A percentile compares a stretch with the other conserved stretches of the same genome.
These are phyloP conservation scores for Mythimna vitellina DNA, from an alignment of 2,888 invertebrate genomes.

Conservation along the genomic window DNA sequence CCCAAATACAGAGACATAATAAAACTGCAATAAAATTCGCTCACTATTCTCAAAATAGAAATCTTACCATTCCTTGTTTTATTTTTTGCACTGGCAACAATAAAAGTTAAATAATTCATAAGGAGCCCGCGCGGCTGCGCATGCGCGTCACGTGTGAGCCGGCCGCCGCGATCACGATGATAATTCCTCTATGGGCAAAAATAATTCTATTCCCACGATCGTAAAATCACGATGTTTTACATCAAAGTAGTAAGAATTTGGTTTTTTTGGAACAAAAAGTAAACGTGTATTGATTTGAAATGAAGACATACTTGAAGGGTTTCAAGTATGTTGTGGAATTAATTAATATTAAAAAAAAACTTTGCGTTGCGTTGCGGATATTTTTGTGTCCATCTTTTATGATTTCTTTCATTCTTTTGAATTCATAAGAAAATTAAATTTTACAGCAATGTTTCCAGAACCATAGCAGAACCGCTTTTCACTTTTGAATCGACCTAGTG, in stretches of 20 bases:
- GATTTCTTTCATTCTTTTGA: background rate
- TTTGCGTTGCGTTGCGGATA: background rate
- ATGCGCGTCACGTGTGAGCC: constrained; percentile 83
- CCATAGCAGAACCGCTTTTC: too few species aligned
- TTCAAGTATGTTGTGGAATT: background rate
- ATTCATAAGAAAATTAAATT: background rate
- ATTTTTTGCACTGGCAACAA: constrained; percentile 85
- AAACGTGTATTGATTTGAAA: constrained; percentile 14
- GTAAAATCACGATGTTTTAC: constrained; percentile 85
- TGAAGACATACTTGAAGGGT: background rate
- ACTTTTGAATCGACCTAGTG: background rate
- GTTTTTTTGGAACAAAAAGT: constrained; percentile 36
- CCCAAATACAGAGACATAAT: constrained; percentile 84
- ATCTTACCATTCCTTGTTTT: constrained; percentile 75
- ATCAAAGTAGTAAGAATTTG: constrained; percentile 67
- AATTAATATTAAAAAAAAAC: constrained; percentile 3
- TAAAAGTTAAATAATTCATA: constrained; percentile 90
- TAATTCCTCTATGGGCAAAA: constrained; percentile 80
- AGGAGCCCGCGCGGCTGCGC: constrained; percentile 74
- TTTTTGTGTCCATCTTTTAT: too few species aligned
- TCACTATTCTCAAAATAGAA: constrained; percentile 88
- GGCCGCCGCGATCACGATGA: constrained; percentile 78
- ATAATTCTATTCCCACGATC: constrained; percentile 87
- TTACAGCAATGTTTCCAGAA: background rate
- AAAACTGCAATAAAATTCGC: constrained; percentile 83